A percentile compares a stretch with the other conserved stretches of the same genome.
Evolutionary conservation across 2,113 vertebrate species (phyloP).

Genomic region (Tringa solitaria): DNA sequence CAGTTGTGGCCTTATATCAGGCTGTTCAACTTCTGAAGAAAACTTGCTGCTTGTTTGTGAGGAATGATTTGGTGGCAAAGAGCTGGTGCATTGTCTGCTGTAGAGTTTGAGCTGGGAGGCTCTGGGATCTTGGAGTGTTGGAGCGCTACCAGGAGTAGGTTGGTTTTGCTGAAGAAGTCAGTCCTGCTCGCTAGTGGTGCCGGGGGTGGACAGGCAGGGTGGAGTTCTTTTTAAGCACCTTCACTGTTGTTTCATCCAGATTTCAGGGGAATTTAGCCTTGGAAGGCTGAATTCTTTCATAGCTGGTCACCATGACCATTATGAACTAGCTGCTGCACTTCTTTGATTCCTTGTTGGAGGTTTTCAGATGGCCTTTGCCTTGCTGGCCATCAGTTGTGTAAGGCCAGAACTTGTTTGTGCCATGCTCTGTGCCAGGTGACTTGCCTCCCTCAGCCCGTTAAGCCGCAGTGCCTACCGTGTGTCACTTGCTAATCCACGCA

Average conservation of each 20-base stretch:
- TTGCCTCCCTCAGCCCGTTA: neutral
- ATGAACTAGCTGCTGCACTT: neutral
- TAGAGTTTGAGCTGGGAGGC: neutral
- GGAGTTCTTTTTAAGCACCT: neutral
- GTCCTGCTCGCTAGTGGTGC: neutral
- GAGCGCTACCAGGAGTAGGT: neutral
- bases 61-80: neutral
- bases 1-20: neutral
- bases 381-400: neutral
- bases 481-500: neutral
- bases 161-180: neutral
- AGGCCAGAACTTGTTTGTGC: neutral
- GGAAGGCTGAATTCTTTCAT: neutral
- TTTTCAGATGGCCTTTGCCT: neutral
- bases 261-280: neutral
- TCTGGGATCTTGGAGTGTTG: neutral
- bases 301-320: neutral
- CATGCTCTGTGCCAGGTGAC: neutral
- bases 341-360: accelerated
- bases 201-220: neutral
- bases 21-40: neutral
- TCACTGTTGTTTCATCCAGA: neutral
- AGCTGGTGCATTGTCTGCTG: neutral
- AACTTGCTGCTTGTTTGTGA: neutral
- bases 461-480: neutral